Percentiles rank a stretch among this genome's conserved stretches.
Evolutionary conservation across 1,140 invertebrate genomes (phyloP).

Genomic region (Drosophila ananassae): DNA sequence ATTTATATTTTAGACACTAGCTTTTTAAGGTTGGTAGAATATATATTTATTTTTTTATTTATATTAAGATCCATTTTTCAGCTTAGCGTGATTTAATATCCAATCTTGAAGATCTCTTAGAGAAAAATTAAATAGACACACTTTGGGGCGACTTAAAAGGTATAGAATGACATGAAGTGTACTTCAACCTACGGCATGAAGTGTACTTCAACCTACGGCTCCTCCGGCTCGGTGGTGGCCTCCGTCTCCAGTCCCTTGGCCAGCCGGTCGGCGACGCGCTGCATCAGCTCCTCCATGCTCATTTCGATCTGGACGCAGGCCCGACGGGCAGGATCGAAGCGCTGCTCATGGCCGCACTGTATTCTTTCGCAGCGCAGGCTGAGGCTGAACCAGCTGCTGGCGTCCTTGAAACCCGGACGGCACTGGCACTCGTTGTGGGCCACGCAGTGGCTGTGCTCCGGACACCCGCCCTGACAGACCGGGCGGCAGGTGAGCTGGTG

Average conservation of each 20-base stretch:
- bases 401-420: constrained; percentile 65
- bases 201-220: not conserved
- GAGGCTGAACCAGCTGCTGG: constrained; percentile 69
- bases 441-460: constrained; percentile 68
- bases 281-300: constrained; percentile 81
- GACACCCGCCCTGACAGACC: constrained; percentile 70
- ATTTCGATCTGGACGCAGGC: constrained; percentile 74
- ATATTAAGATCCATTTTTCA: not conserved
- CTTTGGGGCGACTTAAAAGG: not conserved
- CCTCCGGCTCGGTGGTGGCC: constrained; percentile 5
- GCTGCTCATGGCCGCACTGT: constrained; percentile 67
- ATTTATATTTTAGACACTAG: too few relatives aligned
- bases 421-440: constrained; percentile 73
- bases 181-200: not conserved
- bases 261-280: constrained; percentile 65
- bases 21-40: not conserved
- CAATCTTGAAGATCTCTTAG: not conserved
- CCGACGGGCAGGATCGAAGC: constrained; percentile 54
- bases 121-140: not conserved
- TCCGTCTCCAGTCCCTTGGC: constrained; percentile 50
- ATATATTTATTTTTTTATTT: not conserved
- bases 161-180: too few relatives aligned
- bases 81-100: not conserved
- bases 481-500: constrained; percentile 67
- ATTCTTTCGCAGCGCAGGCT: constrained; percentile 67